Conservation (phyloP, 1,140 invertebrate species). For the Ephestia elutella region DNA sequence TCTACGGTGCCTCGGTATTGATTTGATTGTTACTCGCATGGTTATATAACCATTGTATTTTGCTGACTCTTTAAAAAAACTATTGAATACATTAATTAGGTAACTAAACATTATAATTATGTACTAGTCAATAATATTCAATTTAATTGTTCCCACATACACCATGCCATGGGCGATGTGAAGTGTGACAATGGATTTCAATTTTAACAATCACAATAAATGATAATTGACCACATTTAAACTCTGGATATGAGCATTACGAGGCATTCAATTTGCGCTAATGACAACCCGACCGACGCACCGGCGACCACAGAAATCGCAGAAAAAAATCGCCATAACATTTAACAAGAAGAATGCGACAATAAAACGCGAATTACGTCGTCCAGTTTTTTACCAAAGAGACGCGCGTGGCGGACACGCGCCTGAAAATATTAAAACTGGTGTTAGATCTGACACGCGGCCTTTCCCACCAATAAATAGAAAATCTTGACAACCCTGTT, state of each 20-base stretch:
- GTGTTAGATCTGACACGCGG: constrained; percentile 72
- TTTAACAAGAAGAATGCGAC: constrained; percentile 61
- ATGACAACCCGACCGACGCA: constrained; percentile 21
- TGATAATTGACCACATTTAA: constrained; percentile 10
- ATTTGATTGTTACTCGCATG: too few species aligned
- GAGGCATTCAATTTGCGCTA: constrained; percentile 27
- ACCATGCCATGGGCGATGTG: too few species aligned
- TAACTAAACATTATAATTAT: too few species aligned
- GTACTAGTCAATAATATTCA: too few species aligned
- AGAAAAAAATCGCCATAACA: constrained; percentile 47
- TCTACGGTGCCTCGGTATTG: too few species aligned
- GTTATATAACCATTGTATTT: too few species aligned
- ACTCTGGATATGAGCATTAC: constrained; percentile 6
- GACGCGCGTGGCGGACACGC: constrained; percentile 52
- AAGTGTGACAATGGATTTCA: background rate
- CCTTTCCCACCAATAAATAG: constrained; percentile 73
- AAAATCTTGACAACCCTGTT: constrained; percentile 56
- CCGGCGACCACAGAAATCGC: constrained; percentile 46
- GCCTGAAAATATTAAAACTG: constrained; percentile 71
- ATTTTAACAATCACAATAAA: constrained; percentile 2
- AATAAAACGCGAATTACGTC: constrained; percentile 69
- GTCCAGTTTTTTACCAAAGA: constrained; percentile 71
- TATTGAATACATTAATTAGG: too few species aligned
- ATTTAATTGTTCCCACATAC: too few species aligned
- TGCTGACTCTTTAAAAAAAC: too few species aligned